Evolutionary conservation across 2,888 invertebrate genomes (phyloP).

Genomic region (Choristoneura rosaceana): DNA sequence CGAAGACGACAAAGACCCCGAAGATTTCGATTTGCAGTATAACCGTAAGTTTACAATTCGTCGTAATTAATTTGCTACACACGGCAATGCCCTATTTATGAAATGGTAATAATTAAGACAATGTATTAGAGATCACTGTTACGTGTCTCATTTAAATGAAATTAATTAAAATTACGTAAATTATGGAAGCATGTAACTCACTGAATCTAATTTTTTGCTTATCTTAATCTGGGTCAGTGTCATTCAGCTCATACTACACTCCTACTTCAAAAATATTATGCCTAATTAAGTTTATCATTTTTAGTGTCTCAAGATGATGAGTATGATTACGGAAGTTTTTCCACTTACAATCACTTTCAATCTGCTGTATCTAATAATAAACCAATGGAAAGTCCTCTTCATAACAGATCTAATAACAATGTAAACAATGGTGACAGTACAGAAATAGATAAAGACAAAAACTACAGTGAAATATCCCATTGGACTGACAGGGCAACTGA

Average conservation of each 20-base stretch:
- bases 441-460: conserved; percentile 5
- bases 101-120: not conserved
- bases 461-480: conserved; percentile 1
- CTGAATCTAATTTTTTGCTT: not conserved
- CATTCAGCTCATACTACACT: not conserved
- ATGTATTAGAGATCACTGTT: not conserved
- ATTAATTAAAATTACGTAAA: not conserved
- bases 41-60: conserved; percentile 66
- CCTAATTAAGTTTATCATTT: conserved; percentile 46
- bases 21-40: conserved; percentile 78
- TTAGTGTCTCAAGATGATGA: conserved; percentile 78
- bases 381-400: conserved; percentile 17
- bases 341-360: conserved; percentile 64
- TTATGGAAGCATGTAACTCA: not conserved
- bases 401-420: conserved; percentile 26
- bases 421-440: conserved; percentile 16
- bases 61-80: not conserved
- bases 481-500: not conserved
- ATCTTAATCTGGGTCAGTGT: not conserved
- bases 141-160: conserved; percentile 1
- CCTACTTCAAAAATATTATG: not conserved
- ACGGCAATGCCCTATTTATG: not conserved
- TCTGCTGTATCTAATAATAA: conserved; percentile 48
- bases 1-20: conserved; percentile 86
- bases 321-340: conserved; percentile 70